Conservation (phyloP, 2,113 vertebrate species). For the Mesocricetus auratus region DNA sequence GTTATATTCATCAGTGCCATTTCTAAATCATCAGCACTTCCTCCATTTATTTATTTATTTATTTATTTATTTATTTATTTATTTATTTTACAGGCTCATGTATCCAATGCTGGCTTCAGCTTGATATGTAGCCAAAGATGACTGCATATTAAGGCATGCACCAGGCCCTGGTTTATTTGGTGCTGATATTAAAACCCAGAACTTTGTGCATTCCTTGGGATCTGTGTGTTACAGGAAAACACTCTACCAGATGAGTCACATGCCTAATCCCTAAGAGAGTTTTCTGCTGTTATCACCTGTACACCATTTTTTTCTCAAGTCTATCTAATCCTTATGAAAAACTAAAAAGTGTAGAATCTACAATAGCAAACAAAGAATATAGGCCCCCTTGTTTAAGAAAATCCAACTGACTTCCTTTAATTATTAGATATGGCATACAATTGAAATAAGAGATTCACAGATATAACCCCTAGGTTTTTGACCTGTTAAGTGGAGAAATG, state of each 20-base stretch:
- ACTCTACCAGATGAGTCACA: background rate
- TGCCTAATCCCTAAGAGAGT: background rate
- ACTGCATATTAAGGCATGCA: background rate
- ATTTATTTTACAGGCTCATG: background rate
- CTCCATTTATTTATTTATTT: no score
- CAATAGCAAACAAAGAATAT: background rate
- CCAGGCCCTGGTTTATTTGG: background rate
- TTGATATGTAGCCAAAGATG: background rate
- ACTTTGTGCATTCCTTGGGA: background rate
- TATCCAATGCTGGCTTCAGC: background rate
- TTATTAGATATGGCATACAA: no score
- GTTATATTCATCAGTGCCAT: slow-evolving; percentile 36
- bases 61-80: background rate
- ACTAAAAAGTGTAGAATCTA: background rate
- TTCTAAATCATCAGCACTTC: background rate
- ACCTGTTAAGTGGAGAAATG: no score
- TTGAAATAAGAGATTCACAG: no score
- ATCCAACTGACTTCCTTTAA: no score
- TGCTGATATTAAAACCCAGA: background rate
- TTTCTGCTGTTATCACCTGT: background rate
- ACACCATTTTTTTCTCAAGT: background rate
- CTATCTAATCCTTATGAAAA: slow-evolving; percentile 10
- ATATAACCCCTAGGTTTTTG: no score
- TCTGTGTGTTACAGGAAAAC: background rate
- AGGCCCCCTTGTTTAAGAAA: slow-evolving; percentile 12